phyloP scores from a whole-genome alignment of 2,797 vertebrate species.

The Alfaro cultratus region DNA sequence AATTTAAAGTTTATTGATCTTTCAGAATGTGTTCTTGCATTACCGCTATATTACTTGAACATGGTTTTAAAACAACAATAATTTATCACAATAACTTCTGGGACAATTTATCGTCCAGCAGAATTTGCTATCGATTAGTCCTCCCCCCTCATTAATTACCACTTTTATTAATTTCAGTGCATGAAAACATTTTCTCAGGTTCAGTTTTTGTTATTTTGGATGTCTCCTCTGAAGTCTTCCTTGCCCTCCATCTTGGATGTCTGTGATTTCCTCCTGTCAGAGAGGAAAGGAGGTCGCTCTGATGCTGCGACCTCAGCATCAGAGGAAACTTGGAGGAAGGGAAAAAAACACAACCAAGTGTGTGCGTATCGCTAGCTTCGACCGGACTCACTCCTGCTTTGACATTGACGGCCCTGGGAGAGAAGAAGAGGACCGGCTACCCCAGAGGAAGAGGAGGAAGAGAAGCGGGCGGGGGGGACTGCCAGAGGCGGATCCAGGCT shows the following conservation, averaged over 20 bases:
- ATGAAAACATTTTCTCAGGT: too few relatives aligned
- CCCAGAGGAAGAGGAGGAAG: conserved; percentile 62
- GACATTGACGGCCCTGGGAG: conserved; percentile 79
- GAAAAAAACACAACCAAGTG: conserved; percentile 38
- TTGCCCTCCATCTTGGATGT: conserved; percentile 74
- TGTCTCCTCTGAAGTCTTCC: conserved; percentile 70
- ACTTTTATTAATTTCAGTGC: too few relatives aligned
- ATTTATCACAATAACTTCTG: too few relatives aligned
- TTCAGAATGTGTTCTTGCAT: too few relatives aligned
- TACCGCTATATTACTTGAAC: too few relatives aligned
- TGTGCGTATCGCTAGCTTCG: conserved; percentile 59
- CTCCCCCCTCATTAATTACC: too few relatives aligned
- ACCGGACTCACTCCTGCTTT: conserved; percentile 80
- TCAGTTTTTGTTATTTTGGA: too few relatives aligned
- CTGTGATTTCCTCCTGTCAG: conserved; percentile 80
- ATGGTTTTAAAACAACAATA: too few relatives aligned
- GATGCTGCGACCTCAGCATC: conserved; percentile 71
- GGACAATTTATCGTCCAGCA: too few relatives aligned
- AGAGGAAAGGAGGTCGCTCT: too few relatives aligned
- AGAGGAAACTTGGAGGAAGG: conserved; percentile 71
- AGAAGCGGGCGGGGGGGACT: conserved; percentile 66
- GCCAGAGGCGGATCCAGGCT: conserved; percentile 78
- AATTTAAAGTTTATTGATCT: too few relatives aligned
- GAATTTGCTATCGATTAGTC: too few relatives aligned
- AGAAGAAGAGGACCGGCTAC: conserved; percentile 73